phyloP scores from a whole-genome alignment of 2,888 invertebrate genomes.

The Nymphalis polychloros region DNA sequence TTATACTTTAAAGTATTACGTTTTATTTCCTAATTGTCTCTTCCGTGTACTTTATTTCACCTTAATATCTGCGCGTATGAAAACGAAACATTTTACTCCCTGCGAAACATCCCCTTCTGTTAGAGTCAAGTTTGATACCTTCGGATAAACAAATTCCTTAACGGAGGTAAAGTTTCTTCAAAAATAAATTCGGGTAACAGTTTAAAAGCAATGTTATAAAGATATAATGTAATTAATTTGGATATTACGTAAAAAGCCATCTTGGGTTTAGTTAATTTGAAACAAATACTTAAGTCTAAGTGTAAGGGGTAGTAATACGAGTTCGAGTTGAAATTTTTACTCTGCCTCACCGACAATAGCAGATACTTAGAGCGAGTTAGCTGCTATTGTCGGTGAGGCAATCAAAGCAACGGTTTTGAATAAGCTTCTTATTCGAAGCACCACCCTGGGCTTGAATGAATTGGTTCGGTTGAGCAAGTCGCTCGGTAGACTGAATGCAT shows the following conservation, averaged over 20 bases:
- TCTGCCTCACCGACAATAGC: too few relatives aligned
- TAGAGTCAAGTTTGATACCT: constrained; percentile 45
- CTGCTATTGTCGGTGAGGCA: too few relatives aligned
- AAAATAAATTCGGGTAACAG: constrained; percentile 23
- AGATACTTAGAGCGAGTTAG: too few relatives aligned
- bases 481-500: too few relatives aligned
- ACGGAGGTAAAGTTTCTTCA: constrained; percentile 31
- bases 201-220: constrained; percentile 24
- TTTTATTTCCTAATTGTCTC: constrained; percentile 30
- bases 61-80: constrained; percentile 47
- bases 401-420: too few relatives aligned
- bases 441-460: too few relatives aligned
- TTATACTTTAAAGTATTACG: neutral
- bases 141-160: constrained; percentile 42
- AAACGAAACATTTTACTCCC: constrained; percentile 57
- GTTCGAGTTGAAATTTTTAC: too few relatives aligned
- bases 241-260: constrained; percentile 16
- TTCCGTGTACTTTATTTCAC: constrained; percentile 40
- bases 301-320: too few relatives aligned
- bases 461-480: too few relatives aligned
- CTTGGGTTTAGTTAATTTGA: neutral
- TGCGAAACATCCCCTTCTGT: constrained; percentile 47
- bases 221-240: constrained; percentile 24
- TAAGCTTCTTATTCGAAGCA: too few relatives aligned
- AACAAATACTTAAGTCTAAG: too few relatives aligned